Evolutionary conservation across 2,888 invertebrate genomes (phyloP), one percentile per base, ranked within the genome.

Genomic region (Chloroclystis v-ata): DNA sequence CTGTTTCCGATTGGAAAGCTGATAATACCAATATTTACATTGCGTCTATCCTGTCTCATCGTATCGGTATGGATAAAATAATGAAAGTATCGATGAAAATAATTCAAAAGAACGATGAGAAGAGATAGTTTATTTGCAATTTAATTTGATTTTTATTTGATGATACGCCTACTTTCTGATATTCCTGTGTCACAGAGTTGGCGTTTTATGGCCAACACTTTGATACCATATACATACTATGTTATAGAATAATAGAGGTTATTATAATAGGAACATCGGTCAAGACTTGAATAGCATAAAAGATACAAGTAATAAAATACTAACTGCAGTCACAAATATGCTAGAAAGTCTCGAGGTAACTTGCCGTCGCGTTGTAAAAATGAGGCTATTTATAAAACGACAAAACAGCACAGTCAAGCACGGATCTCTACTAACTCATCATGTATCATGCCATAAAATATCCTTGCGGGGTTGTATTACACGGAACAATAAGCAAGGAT

Each of bases 381-480:
- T 33, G 32, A 33, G 8, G 35, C 35, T 37, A 37, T 26, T 37
- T 35, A 25, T 12, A 26, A 25, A 25, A 37, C 13, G 24, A 24
- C 12, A 33, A 33, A 33, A 20, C 32, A 8, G 11, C 35, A 35
- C 20, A 16, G 37, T 49, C 44, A 44, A 35, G 24, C 44, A 45
- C 44, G 44, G 41, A 44, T 44, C 32, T 37, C 37, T 41, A 41
- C 41, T 49, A 33, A 41, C 44, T 49, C 41, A 45, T 41, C 44
- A 41, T 41, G 44, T 44, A 43, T 44, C 44, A 49, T 49, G 44
- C 32, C 41, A 49, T 49, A 49, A 44, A 44, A 28, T 37, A 49
- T 49, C 49, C 28, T 24, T 37, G 28, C 24, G 28, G 40, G 41
- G 30, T 41, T 49, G 20, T 43, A 43, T 45, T 28, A 43, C 30